phyloP scores from a whole-genome alignment of 2,113 vertebrate species.

The Martes martes region DNA sequence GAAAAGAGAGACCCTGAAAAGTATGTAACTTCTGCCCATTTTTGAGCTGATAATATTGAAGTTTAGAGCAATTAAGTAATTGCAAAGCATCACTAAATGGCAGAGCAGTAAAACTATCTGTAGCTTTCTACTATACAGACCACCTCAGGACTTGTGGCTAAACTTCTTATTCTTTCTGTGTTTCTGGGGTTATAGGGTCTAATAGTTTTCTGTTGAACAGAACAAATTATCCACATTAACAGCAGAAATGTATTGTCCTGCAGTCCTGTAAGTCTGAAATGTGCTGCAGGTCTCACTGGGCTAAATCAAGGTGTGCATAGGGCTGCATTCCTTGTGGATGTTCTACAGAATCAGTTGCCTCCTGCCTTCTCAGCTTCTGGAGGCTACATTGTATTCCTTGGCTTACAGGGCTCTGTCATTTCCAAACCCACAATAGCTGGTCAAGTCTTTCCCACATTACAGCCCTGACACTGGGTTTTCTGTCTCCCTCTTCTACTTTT shows the following conservation, averaged over 20 bases:
- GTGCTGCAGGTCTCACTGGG: not conserved
- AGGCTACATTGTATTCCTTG: not conserved
- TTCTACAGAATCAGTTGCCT: not conserved
- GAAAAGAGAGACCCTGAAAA: not conserved
- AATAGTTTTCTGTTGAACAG: not conserved
- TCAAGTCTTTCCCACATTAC: not conserved
- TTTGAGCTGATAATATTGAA: not conserved
- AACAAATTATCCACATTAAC: not conserved
- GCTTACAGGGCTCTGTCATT: not conserved
- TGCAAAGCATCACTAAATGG: not conserved
- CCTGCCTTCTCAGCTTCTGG: not conserved
- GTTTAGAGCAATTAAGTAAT: not conserved
- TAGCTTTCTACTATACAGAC: not conserved
- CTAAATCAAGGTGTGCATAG: not conserved
- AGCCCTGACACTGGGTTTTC: not conserved
- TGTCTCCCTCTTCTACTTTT: not conserved
- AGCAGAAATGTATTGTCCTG: not conserved
- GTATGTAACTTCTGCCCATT: not conserved
- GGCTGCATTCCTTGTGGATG: not conserved
- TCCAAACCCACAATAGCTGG: not conserved
- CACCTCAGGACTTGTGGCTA: not conserved
- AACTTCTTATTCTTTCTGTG: not conserved
- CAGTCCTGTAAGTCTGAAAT: not conserved
- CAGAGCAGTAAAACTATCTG: not conserved
- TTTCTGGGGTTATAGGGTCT: not conserved